phyloP scores from a whole-genome alignment of 2,888 invertebrate species.

The Acanthosoma haemorrhoidale region DNA sequence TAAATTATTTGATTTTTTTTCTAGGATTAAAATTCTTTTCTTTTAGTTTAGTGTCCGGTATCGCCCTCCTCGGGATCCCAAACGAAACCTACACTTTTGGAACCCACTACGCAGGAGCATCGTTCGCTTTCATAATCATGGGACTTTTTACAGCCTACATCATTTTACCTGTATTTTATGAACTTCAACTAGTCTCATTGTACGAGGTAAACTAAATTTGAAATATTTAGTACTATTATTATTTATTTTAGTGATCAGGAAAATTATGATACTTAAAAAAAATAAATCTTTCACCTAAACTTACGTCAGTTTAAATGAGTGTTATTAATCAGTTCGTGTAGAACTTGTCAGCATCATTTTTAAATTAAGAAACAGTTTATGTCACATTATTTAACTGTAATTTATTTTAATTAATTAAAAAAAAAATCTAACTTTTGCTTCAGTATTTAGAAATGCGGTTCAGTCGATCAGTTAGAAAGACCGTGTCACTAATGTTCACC shows the following conservation, averaged over 20 bases:
- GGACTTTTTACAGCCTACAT: slow-evolving; percentile 45
- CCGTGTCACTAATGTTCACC: slow-evolving; percentile 41
- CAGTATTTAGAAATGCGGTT: slow-evolving; percentile 44
- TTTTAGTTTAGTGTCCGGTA: slow-evolving; percentile 36
- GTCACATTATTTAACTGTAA: too few relatives aligned
- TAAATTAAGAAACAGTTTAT: too few relatives aligned
- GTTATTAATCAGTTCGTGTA: too few relatives aligned
- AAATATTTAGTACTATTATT: not conserved
- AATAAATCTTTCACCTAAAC: too few relatives aligned
- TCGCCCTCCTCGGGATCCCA: slow-evolving; percentile 37
- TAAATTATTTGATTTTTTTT: too few relatives aligned
- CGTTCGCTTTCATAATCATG: slow-evolving; percentile 43
- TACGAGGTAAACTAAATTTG: slow-evolving; percentile 32
- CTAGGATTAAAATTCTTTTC: not conserved
- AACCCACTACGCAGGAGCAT: slow-evolving; percentile 40
- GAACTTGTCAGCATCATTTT: too few relatives aligned
- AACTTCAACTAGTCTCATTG: slow-evolving; percentile 55
- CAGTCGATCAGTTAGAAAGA: slow-evolving; percentile 39
- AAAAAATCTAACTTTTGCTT: slow-evolving; percentile 25
- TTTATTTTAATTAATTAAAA: not conserved
- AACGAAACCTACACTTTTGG: slow-evolving; percentile 37
- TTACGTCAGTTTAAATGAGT: too few relatives aligned
- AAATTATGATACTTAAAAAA: too few relatives aligned
- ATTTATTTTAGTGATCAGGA: not conserved
- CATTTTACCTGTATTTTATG: slow-evolving; percentile 62